A percentile compares a stretch with the other conserved stretches of the same genome.
Conservation (phyloP, 2,888 invertebrate species). For the Hypselothyrea guttata region DNA sequence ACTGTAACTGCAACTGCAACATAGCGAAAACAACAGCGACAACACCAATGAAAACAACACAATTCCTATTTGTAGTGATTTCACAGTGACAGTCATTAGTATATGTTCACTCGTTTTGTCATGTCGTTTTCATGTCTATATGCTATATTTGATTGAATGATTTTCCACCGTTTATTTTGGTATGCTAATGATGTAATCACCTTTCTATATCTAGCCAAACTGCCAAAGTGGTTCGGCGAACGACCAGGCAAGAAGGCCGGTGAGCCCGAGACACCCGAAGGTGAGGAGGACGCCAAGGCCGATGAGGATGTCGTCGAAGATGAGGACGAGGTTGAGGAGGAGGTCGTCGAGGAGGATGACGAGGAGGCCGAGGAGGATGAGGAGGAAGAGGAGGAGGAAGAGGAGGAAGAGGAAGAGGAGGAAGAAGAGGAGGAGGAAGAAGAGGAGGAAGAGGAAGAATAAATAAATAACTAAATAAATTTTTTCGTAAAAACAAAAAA, state of each 20-base stretch:
- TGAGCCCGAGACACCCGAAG: slow-evolving; percentile 94
- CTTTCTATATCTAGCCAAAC: slow-evolving; percentile 86
- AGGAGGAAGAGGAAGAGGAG: slow-evolving; percentile 83
- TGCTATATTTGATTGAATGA: background rate
- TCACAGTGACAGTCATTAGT: slow-evolving; percentile 18
- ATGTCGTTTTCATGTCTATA: slow-evolving; percentile 31
- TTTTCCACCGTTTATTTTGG: no score
- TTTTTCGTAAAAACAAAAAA: slow-evolving; percentile 71
- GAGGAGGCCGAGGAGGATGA: slow-evolving; percentile 87
- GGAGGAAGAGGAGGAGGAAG: slow-evolving; percentile 84
- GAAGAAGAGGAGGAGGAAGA: slow-evolving; percentile 82
- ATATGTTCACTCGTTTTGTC: slow-evolving; percentile 61
- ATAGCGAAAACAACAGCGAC: slow-evolving; percentile 14
- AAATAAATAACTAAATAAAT: slow-evolving; percentile 67
- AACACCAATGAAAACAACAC: slow-evolving; percentile 31
- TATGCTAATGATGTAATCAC: slow-evolving; percentile 6
- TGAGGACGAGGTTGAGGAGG: slow-evolving; percentile 90
- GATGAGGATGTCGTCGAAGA: slow-evolving; percentile 88
- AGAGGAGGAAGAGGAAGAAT: slow-evolving; percentile 80
- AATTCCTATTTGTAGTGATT: background rate
- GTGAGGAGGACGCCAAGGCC: slow-evolving; percentile 93
- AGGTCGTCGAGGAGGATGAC: slow-evolving; percentile 89
- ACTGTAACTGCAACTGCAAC: slow-evolving; percentile 2
- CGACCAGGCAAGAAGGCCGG: slow-evolving; percentile 96
- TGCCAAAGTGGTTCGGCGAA: slow-evolving; percentile 98